Evolutionary conservation across 2,113 vertebrate species (phyloP).

Genomic region (Oriolus oriolus): DNA sequence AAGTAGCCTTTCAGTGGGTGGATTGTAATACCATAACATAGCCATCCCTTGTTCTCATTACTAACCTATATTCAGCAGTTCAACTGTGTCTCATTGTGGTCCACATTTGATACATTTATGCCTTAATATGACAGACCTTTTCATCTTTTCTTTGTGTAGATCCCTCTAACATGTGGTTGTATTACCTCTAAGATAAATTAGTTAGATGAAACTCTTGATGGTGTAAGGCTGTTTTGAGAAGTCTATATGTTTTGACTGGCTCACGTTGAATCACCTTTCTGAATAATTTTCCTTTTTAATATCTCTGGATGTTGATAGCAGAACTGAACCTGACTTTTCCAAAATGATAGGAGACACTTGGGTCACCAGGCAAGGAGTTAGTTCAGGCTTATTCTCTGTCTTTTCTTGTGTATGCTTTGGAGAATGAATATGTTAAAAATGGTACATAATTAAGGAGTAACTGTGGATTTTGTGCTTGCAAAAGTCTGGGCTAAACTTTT

Average conservation of each 20-base stretch:
- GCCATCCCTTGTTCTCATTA: background rate
- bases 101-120: background rate
- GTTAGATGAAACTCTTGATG: rapidly evolving
- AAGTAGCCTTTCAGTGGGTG: background rate
- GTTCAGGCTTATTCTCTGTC: background rate
- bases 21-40: background rate
- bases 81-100: background rate
- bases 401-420: background rate
- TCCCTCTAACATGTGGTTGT: background rate
- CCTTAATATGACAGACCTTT: background rate
- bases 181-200: background rate
- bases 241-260: background rate
- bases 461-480: background rate
- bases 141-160: background rate
- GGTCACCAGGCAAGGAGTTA: background rate
- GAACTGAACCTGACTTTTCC: background rate
- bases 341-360: background rate
- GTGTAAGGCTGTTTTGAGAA: background rate
- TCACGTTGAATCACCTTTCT: background rate
- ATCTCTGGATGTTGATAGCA: background rate
- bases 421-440: background rate
- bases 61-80: background rate
- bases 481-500: background rate
- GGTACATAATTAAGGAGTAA: background rate
- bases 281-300: background rate